Evolutionary conservation across 2,113 vertebrate genomes (phyloP).

Genomic region (Sporophila hypoxantha): DNA sequence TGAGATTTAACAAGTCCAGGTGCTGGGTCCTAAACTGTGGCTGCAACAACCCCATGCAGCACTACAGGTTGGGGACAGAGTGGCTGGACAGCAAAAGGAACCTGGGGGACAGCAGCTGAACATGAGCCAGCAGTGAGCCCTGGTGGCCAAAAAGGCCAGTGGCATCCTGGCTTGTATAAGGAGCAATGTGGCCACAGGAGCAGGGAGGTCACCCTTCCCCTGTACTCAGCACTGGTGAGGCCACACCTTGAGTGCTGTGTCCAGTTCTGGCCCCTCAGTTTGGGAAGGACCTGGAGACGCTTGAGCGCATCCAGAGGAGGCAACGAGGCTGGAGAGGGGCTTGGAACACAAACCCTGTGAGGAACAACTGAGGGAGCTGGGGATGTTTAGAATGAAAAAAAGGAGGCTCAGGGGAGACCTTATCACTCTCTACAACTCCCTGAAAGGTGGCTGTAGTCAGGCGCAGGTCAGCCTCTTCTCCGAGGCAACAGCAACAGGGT

Average conservation of each 20-base stretch:
- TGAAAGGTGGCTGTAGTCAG: background rate
- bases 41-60: background rate
- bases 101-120: background rate
- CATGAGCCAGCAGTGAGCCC: background rate
- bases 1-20: background rate
- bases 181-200: background rate
- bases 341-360: background rate
- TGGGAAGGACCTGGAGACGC: rapidly evolving
- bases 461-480: rapidly evolving
- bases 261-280: background rate
- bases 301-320: rapidly evolving
- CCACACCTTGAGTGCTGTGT: rapidly evolving
- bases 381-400: background rate
- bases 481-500: rapidly evolving
- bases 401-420: background rate
- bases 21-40: background rate
- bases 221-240: rapidly evolving
- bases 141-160: background rate
- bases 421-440: background rate
- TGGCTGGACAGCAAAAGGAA: rapidly evolving
- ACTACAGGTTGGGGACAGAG: rapidly evolving
- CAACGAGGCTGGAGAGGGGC: background rate
- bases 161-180: background rate
- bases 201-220: background rate
- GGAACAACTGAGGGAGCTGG: rapidly evolving